Base-by-base conservation (phyloP, 1,140 invertebrate species). In the Spodoptera frugiperda region DNA sequence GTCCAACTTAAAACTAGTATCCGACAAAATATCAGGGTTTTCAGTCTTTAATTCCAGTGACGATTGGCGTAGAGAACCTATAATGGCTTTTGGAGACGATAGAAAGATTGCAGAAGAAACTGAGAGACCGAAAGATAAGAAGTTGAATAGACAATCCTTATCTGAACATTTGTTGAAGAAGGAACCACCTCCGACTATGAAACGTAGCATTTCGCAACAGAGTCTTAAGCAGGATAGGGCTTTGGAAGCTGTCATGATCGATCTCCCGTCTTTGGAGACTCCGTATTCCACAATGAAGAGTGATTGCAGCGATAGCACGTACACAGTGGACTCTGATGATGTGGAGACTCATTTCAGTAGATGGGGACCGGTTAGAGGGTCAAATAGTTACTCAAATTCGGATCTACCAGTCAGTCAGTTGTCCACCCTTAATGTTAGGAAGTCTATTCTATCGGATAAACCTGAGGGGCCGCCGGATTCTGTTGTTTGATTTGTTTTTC, bases 11-110 rank as follows among this genome's bases (percentile, higher is more conserved):
- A 92, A 90, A 68, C 75, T 92, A 11, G 92, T 91, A 0, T 91
- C 91, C 0, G 92, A 94, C 15, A 94, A 94, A 67, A 91, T 94
- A 77, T 92, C 91, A 12, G 91, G 90, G 0, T 93, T 93, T 30
- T 91, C 90, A 0, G 91, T 94, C 2, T 94, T 94, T 79, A 89
- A 75, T 33, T 77, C 82, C 0, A 68, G 84, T 6, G 87, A 88
- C 15, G 81, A 86, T n/a, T 54, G 75, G 77, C 79, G 79, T 77
- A 79, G 83, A n/a, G 82, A 84, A 30, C 87, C 85, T 0, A 94
- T 94, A 3, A 92, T 93, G 91, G 93, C 91, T 6, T 93, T 89
- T 75, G 89, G 86, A 0, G 82, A 88, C 57, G 80, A 88, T 78
- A 10, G 82, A 83, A 14, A 82, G 82, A 67, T 85, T 82, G 67